These are phyloP conservation scores for Standfussiana lucernea DNA, from an alignment of 2,888 invertebrate species.

Conservation along the genomic window DNA sequence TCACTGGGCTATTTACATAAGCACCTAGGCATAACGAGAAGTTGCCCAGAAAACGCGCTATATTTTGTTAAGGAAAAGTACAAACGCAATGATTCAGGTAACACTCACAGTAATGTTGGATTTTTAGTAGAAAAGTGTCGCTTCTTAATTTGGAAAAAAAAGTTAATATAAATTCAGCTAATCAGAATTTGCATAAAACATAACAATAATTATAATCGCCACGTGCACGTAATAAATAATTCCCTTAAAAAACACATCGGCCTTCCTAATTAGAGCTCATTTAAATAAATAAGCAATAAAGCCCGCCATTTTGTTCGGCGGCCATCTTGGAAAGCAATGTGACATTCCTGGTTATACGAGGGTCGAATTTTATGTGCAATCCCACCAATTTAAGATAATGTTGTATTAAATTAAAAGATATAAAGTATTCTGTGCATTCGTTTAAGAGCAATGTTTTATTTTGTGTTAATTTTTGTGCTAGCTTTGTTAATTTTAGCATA, in stretches of 20 bases:
- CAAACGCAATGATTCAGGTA: constrained; percentile 15
- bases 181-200: constrained; percentile 48
- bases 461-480: constrained; percentile 36
- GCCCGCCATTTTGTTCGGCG: constrained; percentile 68
- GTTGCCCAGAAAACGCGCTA: constrained; percentile 4
- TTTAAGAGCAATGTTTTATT: constrained; percentile 27
- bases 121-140: constrained; percentile 16
- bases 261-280: constrained; percentile 76
- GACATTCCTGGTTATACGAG: constrained; percentile 59
- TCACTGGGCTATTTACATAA: constrained; percentile 28
- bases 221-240: constrained; percentile 65
- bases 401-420: constrained; percentile 54
- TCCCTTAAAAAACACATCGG: constrained; percentile 68
- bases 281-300: constrained; percentile 80
- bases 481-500: neutral
- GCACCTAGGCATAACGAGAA: constrained; percentile 22
- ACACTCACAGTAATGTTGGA: neutral
- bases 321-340: constrained; percentile 65
- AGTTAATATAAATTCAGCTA: neutral
- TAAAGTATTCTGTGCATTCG: constrained; percentile 31
- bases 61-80: constrained; percentile 13
- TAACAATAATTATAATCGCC: constrained; percentile 41
- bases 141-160: neutral
- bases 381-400: constrained; percentile 53
- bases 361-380: constrained; percentile 58